A percentile compares a stretch with the other conserved stretches of the same genome.
Evolutionary conservation across 2,113 vertebrate genomes (phyloP).

Genomic region (Columba livia): DNA sequence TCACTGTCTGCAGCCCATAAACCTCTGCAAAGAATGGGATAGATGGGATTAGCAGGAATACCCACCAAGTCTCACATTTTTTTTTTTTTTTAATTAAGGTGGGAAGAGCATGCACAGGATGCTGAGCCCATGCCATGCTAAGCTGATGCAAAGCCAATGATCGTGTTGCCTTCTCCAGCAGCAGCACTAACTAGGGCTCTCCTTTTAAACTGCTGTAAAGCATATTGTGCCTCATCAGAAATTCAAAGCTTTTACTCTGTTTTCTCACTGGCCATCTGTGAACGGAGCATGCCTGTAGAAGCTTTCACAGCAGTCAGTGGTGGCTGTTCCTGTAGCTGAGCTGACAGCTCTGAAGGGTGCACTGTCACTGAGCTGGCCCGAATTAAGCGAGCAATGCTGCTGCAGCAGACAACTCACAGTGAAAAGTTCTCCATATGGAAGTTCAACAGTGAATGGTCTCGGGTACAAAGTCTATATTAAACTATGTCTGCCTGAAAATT

Average conservation of each 20-base stretch:
- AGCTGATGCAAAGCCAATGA: neutral
- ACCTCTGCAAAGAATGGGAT: neutral
- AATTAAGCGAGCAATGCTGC: neutral
- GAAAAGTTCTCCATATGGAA: neutral
- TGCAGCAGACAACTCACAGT: neutral
- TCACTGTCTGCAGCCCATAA: neutral
- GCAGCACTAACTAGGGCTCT: neutral
- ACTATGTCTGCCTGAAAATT: neutral
- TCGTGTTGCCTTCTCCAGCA: neutral
- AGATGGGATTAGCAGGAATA: neutral
- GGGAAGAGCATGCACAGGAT: neutral
- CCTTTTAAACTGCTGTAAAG: neutral
- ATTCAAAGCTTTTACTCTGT: neutral
- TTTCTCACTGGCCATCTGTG: neutral
- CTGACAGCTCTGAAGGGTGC: neutral
- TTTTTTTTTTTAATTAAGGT: neutral
- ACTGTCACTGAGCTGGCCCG: neutral
- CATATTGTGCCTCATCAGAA: neutral
- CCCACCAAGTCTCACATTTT: neutral
- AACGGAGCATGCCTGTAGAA: neutral
- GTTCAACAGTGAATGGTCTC: neutral
- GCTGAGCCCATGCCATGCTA: neutral
- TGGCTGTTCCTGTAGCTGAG: neutral
- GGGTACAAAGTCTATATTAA: neutral
- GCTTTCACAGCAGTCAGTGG: neutral